Evolutionary conservation across 2,113 vertebrate species (phyloP).

Genomic region (Urocynchramus pylzowi): DNA sequence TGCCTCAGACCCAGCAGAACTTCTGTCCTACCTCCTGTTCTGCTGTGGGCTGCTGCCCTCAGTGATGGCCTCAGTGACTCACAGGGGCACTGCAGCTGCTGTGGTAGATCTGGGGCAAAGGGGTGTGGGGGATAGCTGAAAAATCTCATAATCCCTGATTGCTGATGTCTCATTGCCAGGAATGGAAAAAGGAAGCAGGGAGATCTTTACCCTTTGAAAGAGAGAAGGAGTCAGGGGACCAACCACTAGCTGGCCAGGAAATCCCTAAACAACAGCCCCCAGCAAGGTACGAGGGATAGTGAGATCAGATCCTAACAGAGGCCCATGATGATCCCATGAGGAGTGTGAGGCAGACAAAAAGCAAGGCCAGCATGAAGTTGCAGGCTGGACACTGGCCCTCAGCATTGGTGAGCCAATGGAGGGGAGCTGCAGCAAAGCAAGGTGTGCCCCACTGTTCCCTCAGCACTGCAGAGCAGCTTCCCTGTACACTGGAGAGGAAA

Average conservation of each 20-base stretch:
- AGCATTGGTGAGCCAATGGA: rapidly evolving
- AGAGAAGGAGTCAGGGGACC: neutral
- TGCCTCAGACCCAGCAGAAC: neutral
- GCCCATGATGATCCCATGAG: neutral
- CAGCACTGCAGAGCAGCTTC: neutral
- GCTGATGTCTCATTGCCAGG: neutral
- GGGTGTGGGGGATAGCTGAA: neutral
- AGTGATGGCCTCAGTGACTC: neutral
- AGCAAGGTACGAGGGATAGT: neutral
- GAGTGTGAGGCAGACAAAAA: neutral
- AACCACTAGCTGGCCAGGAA: neutral
- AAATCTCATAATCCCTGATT: neutral
- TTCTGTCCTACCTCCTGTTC: neutral
- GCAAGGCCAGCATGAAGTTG: neutral
- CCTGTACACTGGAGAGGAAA: rapidly evolving
- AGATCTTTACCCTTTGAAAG: neutral
- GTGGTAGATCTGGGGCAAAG: neutral
- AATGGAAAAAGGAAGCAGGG: neutral
- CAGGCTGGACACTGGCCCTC: neutral
- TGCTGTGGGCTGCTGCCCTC: rapidly evolving
- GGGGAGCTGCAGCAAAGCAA: neutral
- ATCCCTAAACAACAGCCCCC: neutral
- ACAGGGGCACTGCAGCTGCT: neutral
- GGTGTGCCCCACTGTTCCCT: neutral
- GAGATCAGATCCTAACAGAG: neutral